Evolutionary conservation across 1,140 invertebrate species (phyloP), one percentile per base, ranked within the genome.

Genomic region (Semibalanus balanoides): DNA sequence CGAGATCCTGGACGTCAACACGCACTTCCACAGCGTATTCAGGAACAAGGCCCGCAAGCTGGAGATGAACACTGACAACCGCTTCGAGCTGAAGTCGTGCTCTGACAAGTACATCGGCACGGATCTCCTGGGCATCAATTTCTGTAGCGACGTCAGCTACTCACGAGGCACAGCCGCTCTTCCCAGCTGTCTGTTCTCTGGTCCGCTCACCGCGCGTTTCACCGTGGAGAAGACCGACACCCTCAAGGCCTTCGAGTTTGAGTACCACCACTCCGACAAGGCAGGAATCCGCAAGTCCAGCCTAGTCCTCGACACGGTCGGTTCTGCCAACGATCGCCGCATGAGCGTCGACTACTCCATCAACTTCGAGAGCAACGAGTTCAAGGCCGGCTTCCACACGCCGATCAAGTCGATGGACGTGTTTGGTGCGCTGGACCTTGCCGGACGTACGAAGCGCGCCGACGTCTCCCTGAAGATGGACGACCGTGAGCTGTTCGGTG

Each of bases 1-100:
- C 19, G 70, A 72, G 29, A 11, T 72, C 28, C n/a, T 72, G 9
- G 70, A 72, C 70, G n/a, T 72, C 70, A 72, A 22, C 70, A 72
- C 70, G 7, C n/a, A 19, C 0, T 72, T 72, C 70, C 29, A 72
- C 29, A 28, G 70, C 25, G 70, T 72, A 19, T 30, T 29, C n/a
- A 3, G 29, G 3, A 72, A 72, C 19, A 28, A 72, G 11, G 70
- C n/a, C 5, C 28, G n/a, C 11, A 28, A 28, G 29, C n/a, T 72
- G 70, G 28, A 72, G 70, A 72, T 72, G 70, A 3, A 72, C n/a
- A 72, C 51, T 19, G 51, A 64, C 51, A 64, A 64, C 51, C 51
- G 51, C 51, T 64, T 14, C 51, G 51, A 64, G 51, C 51, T 64
- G 51, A 25, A 22, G 22, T 14, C 51, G 22, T 64, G 51, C 51